Base-by-base conservation (phyloP, 2,797 vertebrate species). In the Aeoliscus strigatus region DNA sequence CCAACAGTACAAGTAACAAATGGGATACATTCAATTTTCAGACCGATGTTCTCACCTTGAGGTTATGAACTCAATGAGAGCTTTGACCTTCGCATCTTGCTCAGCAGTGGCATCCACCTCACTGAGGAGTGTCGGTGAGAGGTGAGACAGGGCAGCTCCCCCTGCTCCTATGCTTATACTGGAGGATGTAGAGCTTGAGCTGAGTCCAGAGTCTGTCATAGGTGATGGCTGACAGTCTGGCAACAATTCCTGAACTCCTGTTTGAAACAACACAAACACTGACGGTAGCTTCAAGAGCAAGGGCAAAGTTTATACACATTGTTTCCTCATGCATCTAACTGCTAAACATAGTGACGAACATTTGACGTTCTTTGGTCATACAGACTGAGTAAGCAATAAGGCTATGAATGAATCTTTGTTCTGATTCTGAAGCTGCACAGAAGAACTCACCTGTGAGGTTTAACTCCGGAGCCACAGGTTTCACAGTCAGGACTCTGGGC, bases 191-290 rank as follows among this genome's bases (percentile, higher is more conserved):
- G 96, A 99, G 84, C 93, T 96, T 44, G 92, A 93, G 85, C 96
- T 99, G 67, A 99, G 92, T 77, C 96, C 96, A 18, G 96, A 99
- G 89, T 98, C 96, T 0, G 96, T 98, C 95, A 96, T 94, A 3
- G 96, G 95, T 42, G 96, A 98, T 14, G 93, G 91, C 87, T 98
- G 96, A 85, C 91, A 93, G 51, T 98, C 94, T 4, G 94, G 89
- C 77, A 93, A 84, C 71, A 94, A 81, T 67, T 98, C 95, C 58
- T 88, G 89, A 36, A 93, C 85, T 61, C 94, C 96, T 94, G 70
- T 4, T 39, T 61, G 58, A 60, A 64, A 14, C 24, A 39, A 13
- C 1, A 39, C 16, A 55, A 1, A 28, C 9, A 25, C 6, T 26
- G 33, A 8, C 12, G 12, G 14, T 6, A 34, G 30, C 4, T n/a